These are phyloP conservation scores for Diachasmimorpha longicaudata DNA, from an alignment of 1,140 invertebrate genomes.

Conservation along the genomic window DNA sequence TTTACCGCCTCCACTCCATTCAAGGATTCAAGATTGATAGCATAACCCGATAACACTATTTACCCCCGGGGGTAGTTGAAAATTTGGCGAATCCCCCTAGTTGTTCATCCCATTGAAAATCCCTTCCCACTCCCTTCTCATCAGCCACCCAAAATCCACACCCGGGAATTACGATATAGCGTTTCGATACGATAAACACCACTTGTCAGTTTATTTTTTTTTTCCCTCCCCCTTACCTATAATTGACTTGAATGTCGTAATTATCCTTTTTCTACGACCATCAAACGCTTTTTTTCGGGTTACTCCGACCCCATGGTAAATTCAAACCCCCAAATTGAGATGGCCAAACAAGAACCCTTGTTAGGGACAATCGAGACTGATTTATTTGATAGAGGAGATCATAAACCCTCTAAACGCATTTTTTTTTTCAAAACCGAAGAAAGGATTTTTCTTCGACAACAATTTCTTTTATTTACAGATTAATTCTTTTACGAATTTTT, in stretches of 20 bases:
- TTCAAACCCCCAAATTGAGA: conserved; percentile 8
- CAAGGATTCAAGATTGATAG: conserved; percentile 26
- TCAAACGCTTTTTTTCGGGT: not conserved
- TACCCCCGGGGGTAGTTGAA: not conserved
- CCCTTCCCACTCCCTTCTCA: conserved; percentile 5
- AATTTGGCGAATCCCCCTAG: conserved; percentile 7
- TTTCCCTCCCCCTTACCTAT: conserved; percentile 32
- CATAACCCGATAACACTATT: conserved; percentile 28
- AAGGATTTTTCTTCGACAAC: not conserved
- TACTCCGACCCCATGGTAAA: not conserved
- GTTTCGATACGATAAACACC: conserved; percentile 45
- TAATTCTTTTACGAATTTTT: not conserved
- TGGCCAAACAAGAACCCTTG: conserved; percentile 17
- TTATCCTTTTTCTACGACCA: conserved; percentile 13
- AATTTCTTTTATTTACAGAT: not conserved
- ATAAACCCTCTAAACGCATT: conserved; percentile 9
- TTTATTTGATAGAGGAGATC: not conserved
- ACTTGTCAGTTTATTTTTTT: conserved; percentile 16
- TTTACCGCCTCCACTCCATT: not conserved
- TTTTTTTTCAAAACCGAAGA: not conserved
- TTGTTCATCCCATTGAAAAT: conserved; percentile 14
- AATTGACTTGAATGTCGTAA: conserved; percentile 35
- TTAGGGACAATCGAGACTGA: conserved; percentile 13
- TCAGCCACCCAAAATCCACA: conserved; percentile 23
- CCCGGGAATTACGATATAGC: conserved; percentile 44